phyloP scores from a whole-genome alignment of 1,140 invertebrate genomes.

The Lerema accius region DNA sequence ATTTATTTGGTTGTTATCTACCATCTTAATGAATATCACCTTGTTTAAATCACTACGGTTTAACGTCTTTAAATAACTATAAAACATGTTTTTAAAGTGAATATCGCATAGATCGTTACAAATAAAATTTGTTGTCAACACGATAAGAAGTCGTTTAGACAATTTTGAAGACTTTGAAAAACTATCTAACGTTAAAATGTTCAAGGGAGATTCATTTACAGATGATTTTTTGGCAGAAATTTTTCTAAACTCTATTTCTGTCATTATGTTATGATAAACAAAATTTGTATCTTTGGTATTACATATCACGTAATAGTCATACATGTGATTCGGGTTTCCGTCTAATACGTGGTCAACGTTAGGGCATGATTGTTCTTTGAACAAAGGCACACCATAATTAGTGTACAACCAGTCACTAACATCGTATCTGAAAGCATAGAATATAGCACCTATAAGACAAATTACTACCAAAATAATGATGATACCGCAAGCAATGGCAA shows the following conservation, averaged over 20 bases:
- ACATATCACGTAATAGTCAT: slow-evolving; percentile 95
- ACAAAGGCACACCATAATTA: slow-evolving; percentile 88
- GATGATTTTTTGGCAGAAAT: slow-evolving; percentile 71
- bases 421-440: slow-evolving; percentile 90
- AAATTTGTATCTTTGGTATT: slow-evolving; percentile 93
- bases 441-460: slow-evolving; percentile 86
- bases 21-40: slow-evolving; percentile 75
- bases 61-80: slow-evolving; percentile 76
- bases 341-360: slow-evolving; percentile 83
- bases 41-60: slow-evolving; percentile 76
- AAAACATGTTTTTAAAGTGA: slow-evolving; percentile 79
- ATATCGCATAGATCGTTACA: slow-evolving; percentile 76
- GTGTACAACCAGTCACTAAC: slow-evolving; percentile 89
- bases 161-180: slow-evolving; percentile 79
- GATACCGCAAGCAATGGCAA: slow-evolving; percentile 88
- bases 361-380: slow-evolving; percentile 83
- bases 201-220: slow-evolving; percentile 64
- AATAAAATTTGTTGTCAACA: slow-evolving; percentile 79
- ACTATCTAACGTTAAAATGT: slow-evolving; percentile 77
- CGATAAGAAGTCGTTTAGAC: slow-evolving; percentile 75
- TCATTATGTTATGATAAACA: slow-evolving; percentile 89
- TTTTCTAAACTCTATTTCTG: slow-evolving; percentile 88
- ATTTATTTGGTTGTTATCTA: slow-evolving; percentile 77
- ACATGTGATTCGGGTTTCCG: slow-evolving; percentile 87
- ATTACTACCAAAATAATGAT: slow-evolving; percentile 89